Evolutionary conservation across 2,797 vertebrate genomes (phyloP).

Genomic region (Halcyon chelicuti): DNA sequence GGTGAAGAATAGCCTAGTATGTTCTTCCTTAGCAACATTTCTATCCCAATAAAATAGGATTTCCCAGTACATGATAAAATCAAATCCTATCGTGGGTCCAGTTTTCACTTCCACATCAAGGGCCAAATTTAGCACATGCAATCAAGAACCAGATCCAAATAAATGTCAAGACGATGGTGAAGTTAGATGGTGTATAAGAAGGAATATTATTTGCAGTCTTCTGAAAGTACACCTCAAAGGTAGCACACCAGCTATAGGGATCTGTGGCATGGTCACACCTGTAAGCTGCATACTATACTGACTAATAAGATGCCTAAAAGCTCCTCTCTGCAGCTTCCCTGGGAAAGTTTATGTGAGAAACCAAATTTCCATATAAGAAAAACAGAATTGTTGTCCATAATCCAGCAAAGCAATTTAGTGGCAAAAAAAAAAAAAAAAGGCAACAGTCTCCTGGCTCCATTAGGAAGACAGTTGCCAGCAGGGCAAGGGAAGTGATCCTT

Average conservation of each 20-base stretch:
- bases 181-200: background rate
- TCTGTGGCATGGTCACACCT: background rate
- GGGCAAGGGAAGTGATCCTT: background rate
- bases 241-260: background rate
- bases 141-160: background rate
- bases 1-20: background rate
- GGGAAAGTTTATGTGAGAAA: background rate
- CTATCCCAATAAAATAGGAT: background rate
- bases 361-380: background rate
- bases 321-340: background rate
- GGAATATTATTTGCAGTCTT: background rate
- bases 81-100: background rate
- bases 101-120: background rate
- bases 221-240: background rate
- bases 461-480: background rate
- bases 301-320: background rate
- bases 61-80: background rate
- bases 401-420: background rate
- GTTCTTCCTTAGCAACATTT: background rate
- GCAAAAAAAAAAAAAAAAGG: background rate
- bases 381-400: background rate
- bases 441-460: background rate
- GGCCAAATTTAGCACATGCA: background rate
- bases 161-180: background rate
- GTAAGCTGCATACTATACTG: background rate